phyloP scores from a whole-genome alignment of 2,888 invertebrate genomes.

The Erpobdella octoculata region DNA sequence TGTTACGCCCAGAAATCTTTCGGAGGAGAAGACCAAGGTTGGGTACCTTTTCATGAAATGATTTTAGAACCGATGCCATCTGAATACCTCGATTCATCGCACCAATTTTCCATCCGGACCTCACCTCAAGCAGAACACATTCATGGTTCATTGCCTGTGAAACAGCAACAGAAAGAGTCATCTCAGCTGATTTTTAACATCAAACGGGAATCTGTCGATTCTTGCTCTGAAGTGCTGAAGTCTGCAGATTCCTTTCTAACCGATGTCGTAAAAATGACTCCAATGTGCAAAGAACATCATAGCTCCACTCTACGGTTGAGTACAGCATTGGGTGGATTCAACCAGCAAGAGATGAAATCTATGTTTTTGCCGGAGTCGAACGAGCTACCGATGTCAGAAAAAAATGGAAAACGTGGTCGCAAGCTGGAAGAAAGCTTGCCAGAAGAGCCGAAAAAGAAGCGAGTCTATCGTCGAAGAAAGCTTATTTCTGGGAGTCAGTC shows the following conservation, averaged over 20 bases:
- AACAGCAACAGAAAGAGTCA: neutral
- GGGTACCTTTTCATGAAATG: too few species aligned
- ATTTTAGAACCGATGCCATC: too few species aligned
- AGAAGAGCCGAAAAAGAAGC: neutral
- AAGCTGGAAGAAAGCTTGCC: neutral
- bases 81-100: neutral
- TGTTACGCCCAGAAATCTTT: neutral
- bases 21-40: neutral
- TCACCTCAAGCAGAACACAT: neutral
- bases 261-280: too few species aligned
- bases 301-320: too few species aligned
- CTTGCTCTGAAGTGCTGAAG: neutral
- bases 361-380: neutral
- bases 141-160: neutral
- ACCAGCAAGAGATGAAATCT: too few species aligned
- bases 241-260: neutral
- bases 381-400: neutral
- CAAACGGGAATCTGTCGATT: too few species aligned
- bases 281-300: too few species aligned
- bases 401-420: neutral
- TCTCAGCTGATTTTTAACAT: too few species aligned
- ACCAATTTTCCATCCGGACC: neutral
- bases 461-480: conserved; percentile 6
- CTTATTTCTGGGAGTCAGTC: neutral
- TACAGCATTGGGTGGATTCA: too few species aligned